Evolutionary conservation across 2,888 invertebrate species (phyloP).

Genomic region (Gastracanthus pulcherrimus): DNA sequence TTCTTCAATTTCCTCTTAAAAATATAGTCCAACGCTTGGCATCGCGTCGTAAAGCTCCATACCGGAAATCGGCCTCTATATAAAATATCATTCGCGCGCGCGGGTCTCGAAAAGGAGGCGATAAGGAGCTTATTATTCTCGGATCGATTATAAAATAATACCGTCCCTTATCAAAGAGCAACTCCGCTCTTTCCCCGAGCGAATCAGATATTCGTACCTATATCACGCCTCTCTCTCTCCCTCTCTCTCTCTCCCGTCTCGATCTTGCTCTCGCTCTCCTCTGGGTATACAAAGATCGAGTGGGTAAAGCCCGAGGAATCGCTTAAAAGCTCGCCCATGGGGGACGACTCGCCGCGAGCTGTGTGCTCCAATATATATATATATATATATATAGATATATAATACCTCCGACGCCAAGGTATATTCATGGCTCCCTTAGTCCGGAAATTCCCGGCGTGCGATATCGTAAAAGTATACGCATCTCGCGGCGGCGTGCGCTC

Average conservation of each 20-base stretch:
- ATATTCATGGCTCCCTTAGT: neutral
- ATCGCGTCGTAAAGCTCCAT: neutral
- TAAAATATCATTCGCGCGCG: neutral
- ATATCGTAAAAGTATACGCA: constrained; percentile 44
- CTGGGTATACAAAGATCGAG: constrained; percentile 39
- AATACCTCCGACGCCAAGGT: neutral
- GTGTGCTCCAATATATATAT: too few relatives aligned
- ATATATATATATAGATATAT: too few relatives aligned
- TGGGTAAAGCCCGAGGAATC: constrained; percentile 17
- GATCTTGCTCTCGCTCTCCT: neutral
- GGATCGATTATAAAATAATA: constrained; percentile 41
- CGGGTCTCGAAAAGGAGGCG: neutral
- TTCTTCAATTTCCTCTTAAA: too few relatives aligned
- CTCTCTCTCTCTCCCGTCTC: neutral
- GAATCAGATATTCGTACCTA: constrained; percentile 40
- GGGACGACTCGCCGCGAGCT: neutral
- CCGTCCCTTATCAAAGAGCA: neutral
- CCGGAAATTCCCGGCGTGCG: neutral
- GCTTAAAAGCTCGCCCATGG: constrained; percentile 33
- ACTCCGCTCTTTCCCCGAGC: neutral
- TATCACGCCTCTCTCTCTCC: neutral
- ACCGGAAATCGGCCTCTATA: too few relatives aligned
- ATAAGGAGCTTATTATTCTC: neutral
- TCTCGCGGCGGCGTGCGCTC: neutral
- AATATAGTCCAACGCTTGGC: too few relatives aligned